A percentile compares a stretch with the other conserved stretches of the same genome.
Evolutionary conservation across 2,888 invertebrate genomes (phyloP).

Genomic region (Harmothoe impar): DNA sequence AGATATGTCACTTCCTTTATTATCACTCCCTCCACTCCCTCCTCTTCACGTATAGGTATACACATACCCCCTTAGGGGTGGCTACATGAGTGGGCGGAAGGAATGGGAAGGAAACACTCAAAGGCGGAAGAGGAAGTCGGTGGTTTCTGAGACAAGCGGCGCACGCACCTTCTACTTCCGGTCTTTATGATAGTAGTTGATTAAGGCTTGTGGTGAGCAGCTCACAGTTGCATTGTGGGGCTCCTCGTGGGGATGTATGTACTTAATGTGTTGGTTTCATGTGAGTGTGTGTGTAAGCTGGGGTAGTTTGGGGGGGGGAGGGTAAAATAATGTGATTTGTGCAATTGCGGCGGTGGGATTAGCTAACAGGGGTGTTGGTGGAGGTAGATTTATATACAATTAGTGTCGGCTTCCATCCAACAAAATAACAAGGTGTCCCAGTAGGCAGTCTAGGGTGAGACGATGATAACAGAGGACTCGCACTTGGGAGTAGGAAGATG

Average conservation of each 20-base stretch:
- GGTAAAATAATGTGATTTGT: not conserved
- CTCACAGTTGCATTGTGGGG: not conserved
- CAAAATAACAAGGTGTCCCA: not conserved
- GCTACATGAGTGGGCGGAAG: too few species aligned
- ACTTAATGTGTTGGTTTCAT: too few species aligned
- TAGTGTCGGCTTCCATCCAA: slow-evolving; percentile 3
- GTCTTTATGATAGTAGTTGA: not conserved
- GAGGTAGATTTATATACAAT: slow-evolving; percentile 11
- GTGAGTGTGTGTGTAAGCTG: not conserved
- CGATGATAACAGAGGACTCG: not conserved
- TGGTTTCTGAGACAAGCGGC: not conserved
- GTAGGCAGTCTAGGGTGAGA: not conserved
- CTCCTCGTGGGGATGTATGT: too few species aligned
- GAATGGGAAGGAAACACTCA: not conserved
- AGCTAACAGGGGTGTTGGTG: not conserved
- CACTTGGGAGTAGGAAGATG: not conserved
- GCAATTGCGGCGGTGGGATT: not conserved
- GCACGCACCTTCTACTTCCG: not conserved
- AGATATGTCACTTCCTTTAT: slow-evolving; percentile 1
- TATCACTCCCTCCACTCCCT: not conserved
- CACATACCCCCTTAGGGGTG: not conserved
- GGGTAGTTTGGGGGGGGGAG: not conserved
- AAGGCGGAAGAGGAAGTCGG: not conserved
- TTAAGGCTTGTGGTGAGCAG: not conserved
- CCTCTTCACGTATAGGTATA: not conserved